Conservation (phyloP, 2,797 vertebrate genomes). For the Tapirus indicus region DNA sequence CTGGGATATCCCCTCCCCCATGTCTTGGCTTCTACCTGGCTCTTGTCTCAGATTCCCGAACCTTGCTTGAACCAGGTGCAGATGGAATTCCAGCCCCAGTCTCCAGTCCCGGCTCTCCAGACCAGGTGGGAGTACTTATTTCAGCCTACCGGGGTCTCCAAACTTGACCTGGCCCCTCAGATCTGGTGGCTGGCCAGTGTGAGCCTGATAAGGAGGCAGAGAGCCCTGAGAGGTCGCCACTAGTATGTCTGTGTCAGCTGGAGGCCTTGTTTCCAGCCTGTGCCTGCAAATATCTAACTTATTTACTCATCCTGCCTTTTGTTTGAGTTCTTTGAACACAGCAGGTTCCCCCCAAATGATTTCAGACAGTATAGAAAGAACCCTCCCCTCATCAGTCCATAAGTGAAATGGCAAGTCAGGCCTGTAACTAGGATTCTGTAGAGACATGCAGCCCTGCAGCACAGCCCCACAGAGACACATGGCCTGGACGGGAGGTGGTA, state of each 20-base stretch:
- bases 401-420: constrained; percentile 57
- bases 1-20: background rate
- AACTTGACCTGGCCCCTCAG: constrained; percentile 1
- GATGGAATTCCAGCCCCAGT: constrained; percentile 44
- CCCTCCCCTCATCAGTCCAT: constrained; percentile 16
- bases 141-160: constrained; percentile 35
- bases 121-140: constrained; percentile 44
- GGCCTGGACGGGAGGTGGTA: background rate
- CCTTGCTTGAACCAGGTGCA: constrained; percentile 52
- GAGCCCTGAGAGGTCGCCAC: background rate
- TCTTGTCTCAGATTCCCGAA: constrained; percentile 68
- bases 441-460: background rate
- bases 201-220: background rate
- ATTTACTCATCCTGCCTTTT: constrained; percentile 64
- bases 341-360: constrained; percentile 34
- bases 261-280: constrained; percentile 20
- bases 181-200: background rate
- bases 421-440: constrained; percentile 62
- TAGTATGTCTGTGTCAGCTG: background rate
- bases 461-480: background rate
- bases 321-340: constrained; percentile 67
- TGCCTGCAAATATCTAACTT: constrained; percentile 51
- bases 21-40: constrained; percentile 48
- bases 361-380: constrained; percentile 54
- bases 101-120: constrained; percentile 31